Evolutionary conservation across 2,888 invertebrate species (phyloP).

Genomic region (Ectropis crepuscularia): DNA sequence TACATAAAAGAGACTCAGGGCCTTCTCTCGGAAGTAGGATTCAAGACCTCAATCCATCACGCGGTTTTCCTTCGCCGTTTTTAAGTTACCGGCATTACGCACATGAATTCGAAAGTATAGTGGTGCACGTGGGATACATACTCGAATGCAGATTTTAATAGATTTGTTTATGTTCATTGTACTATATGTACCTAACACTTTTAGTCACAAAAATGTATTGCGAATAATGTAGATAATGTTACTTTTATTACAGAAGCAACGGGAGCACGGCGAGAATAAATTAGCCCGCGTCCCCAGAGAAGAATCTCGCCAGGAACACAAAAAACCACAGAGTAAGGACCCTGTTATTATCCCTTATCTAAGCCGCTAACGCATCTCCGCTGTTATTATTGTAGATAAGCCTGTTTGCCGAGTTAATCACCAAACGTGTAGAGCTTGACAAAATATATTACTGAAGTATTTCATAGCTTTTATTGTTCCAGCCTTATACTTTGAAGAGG

Average conservation of each 20-base stretch:
- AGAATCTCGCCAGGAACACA: conserved; percentile 57
- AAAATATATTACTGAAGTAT: neutral
- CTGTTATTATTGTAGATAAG: conserved; percentile 37
- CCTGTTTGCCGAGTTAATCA: conserved; percentile 34
- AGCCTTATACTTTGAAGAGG: conserved; percentile 64
- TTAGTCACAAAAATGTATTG: too few species aligned
- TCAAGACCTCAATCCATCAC: too few species aligned
- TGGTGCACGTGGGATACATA: too few species aligned
- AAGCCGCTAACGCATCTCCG: conserved; percentile 29
- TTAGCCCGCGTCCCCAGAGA: conserved; percentile 68
- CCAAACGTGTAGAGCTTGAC: conserved; percentile 17
- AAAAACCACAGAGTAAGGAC: conserved; percentile 42
- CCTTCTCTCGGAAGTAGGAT: too few species aligned
- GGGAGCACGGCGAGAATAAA: conserved; percentile 56
- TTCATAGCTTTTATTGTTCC: conserved; percentile 36
- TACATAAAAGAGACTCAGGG: too few species aligned
- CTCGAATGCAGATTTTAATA: too few species aligned
- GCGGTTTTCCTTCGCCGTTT: too few species aligned
- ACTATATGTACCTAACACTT: too few species aligned
- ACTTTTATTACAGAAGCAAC: conserved; percentile 61
- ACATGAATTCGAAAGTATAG: too few species aligned
- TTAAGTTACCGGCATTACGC: too few species aligned
- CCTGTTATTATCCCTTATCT: conserved; percentile 31
- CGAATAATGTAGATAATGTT: neutral
- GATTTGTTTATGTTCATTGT: too few species aligned